These are phyloP conservation scores for Benthosema pterotum DNA, from an alignment of 2,797 vertebrate species.

Conservation along the genomic window DNA sequence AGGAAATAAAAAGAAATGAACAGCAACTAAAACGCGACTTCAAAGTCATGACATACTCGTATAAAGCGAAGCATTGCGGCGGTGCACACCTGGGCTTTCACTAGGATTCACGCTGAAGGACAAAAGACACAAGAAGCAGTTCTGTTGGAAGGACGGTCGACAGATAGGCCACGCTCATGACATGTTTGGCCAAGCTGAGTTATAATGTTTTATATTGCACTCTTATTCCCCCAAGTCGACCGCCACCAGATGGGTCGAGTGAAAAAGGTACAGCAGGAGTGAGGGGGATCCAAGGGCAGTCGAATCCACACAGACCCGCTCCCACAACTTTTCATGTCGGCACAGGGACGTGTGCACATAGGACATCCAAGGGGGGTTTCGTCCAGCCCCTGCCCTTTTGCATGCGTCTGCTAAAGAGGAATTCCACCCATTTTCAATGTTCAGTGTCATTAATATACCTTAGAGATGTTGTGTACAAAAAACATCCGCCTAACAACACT, in stretches of 20 bases:
- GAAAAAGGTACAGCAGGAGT: slow-evolving; percentile 61
- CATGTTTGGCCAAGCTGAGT: slow-evolving; percentile 62
- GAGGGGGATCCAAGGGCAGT: slow-evolving; percentile 52
- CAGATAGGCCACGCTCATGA: slow-evolving; percentile 32
- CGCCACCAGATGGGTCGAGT: slow-evolving; percentile 64
- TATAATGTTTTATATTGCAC: slow-evolving; percentile 66
- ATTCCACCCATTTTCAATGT: no score
- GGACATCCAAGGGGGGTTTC: no score
- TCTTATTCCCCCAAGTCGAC: slow-evolving; percentile 62
- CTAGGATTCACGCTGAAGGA: slow-evolving; percentile 64
- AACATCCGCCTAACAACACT: no score
- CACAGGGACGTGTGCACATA: no score
- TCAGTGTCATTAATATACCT: no score
- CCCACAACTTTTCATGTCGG: no score
- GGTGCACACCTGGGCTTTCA: slow-evolving; percentile 65
- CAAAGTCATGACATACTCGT: slow-evolving; percentile 64
- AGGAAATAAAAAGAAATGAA: slow-evolving; percentile 37
- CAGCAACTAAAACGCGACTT: slow-evolving; percentile 65
- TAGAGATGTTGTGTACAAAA: no score
- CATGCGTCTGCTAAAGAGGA: no score
- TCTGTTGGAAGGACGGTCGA: slow-evolving; percentile 43
- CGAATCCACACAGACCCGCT: slow-evolving; percentile 1
- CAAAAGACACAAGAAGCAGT: slow-evolving; percentile 14
- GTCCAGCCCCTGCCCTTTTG: no score
- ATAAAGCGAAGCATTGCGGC: slow-evolving; percentile 69